Conservation (phyloP, 2,113 vertebrate genomes). For the Oceanites oceanicus region DNA sequence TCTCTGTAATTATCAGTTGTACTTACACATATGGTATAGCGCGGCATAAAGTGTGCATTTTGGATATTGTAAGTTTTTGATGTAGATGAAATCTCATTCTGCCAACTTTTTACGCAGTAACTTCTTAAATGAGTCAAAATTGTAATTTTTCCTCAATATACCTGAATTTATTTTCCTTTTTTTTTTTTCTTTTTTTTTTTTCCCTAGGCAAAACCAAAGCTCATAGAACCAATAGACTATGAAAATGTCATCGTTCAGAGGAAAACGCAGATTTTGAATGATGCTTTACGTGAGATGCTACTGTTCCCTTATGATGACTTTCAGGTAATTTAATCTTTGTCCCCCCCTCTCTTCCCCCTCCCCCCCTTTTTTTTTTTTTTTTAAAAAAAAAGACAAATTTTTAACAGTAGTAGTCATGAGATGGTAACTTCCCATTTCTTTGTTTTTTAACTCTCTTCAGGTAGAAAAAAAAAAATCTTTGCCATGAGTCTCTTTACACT, state of each 20-base stretch:
- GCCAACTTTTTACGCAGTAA: not conserved
- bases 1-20: not conserved
- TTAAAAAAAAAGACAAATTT: not conserved
- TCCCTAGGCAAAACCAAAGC: conserved; percentile 90
- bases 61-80: not conserved
- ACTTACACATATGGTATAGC: not conserved
- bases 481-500: not conserved
- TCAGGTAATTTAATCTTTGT: conserved; percentile 82
- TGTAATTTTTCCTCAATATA: not conserved
- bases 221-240: conserved; percentile 96
- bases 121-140: not conserved
- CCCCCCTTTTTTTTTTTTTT: not conserved
- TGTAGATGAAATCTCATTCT: not conserved
- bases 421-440: not conserved
- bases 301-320: conserved; percentile 97
- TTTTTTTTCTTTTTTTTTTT: not conserved
- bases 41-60: not conserved
- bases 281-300: conserved; percentile 93
- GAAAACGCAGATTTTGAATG: conserved; percentile 97
- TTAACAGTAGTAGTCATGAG: not conserved
- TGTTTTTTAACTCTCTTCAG: not conserved
- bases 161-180: not conserved
- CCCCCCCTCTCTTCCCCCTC: accelerated
- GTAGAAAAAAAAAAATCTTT: not conserved
- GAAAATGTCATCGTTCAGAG: conserved; percentile 96